Evolutionary conservation across 2,113 vertebrate species (phyloP).

Genomic region (Saguinus imperator): DNA sequence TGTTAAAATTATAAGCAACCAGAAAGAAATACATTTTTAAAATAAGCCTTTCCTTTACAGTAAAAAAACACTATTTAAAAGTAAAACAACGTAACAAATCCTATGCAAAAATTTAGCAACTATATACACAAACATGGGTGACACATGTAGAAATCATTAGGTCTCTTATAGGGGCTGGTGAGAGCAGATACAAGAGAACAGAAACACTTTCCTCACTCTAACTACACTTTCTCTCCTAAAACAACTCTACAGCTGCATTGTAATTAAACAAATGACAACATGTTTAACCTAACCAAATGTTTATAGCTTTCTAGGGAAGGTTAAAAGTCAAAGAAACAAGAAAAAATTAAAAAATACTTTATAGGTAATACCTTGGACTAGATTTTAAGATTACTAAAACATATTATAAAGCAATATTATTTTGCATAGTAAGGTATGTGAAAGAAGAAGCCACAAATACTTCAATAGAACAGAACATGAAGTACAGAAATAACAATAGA

Average conservation of each 20-base stretch:
- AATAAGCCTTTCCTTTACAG: not conserved
- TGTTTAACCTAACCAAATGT: not conserved
- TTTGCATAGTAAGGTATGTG: not conserved
- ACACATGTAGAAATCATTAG: not conserved
- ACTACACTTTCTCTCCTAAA: not conserved
- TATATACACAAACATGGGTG: not conserved
- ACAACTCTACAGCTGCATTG: not conserved
- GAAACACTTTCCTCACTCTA: not conserved
- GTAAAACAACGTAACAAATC: not conserved
- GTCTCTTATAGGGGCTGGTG: too few relatives aligned
- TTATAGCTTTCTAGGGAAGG: not conserved
- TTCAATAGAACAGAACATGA: not conserved
- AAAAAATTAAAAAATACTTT: not conserved
- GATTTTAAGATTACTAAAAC: not conserved
- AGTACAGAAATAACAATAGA: not conserved
- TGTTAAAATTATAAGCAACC: not conserved
- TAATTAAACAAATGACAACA: not conserved
- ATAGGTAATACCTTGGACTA: not conserved
- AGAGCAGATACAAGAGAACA: not conserved
- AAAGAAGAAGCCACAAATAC: not conserved
- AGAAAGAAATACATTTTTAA: not conserved
- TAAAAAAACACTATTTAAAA: not conserved
- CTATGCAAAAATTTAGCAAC: not conserved
- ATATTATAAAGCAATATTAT: not conserved
- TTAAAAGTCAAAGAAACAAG: not conserved